Base-by-base conservation (phyloP, 2,113 vertebrate genomes). In the Pterocles burchelli region DNA sequence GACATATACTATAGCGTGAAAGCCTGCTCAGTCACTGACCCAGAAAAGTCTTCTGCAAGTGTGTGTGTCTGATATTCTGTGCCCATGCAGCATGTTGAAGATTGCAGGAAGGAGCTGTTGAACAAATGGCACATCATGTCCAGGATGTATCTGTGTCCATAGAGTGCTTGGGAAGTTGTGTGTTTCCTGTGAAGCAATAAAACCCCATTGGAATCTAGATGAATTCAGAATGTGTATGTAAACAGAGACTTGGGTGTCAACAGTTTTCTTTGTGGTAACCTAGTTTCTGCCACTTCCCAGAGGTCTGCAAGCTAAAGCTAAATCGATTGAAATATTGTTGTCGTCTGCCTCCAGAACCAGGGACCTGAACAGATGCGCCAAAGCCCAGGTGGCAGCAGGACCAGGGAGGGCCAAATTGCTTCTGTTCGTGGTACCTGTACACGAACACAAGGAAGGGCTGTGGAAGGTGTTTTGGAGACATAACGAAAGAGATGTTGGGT, bases 41-140 rank as follows among this genome's bases (percentile, higher is more conserved):
- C 41, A 58, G 63, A 57, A 77, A 81, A 78, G 52, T 78, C 34
- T 67, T 55, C 78, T 71, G 67, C 20, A 49, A 51, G 20, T 22
- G 24, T n/a, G 24, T 49, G 45, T 70, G 80, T 51, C 34, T 61
- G 38, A 34, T 66, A 25, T 6, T 87, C 49, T 33, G 51, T 34
- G 51, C 31, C 33, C 43, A 8, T 0, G 2, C 21, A 51, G 48
- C 3, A 17, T 7, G 1, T 1, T 49, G 67, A 59, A n/a, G 34
- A 36, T 14, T 41, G 13, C 13, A 57, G 57, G 34, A 51, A 79
- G 55, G 57, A 76, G 25, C 34, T 84, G 24, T 28, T 88, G 33
- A 65, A 55, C 33, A 11, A 3, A 3, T 26, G 83, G 61, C 59
- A 33, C 2, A 1, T 43, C 17, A 2, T 0, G 2, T 33, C 34